phyloP scores from a whole-genome alignment of 2,113 vertebrate species.

The Aphelocoma coerulescens region DNA sequence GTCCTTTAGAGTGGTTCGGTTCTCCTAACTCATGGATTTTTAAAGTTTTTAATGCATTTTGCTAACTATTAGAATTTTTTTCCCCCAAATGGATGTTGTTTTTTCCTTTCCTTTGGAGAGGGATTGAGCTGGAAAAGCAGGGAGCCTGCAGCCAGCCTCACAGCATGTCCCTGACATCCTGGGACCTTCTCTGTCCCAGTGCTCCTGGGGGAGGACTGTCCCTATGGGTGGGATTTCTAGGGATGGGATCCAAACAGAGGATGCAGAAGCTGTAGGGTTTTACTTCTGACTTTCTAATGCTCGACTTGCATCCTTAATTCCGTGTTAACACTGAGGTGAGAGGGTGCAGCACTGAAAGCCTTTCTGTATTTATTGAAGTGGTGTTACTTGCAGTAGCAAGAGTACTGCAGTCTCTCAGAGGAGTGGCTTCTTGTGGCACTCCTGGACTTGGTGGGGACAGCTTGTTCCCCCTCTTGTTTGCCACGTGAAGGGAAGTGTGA shows the following conservation, averaged over 20 bases:
- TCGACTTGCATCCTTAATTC: rapidly evolving
- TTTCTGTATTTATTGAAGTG: not conserved
- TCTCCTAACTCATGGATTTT: not conserved
- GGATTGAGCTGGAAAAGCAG: not conserved
- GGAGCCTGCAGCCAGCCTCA: not conserved
- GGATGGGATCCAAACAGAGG: rapidly evolving
- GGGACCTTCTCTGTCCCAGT: rapidly evolving
- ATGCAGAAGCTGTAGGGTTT: not conserved
- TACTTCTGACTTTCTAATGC: not conserved
- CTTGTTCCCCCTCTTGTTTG: not conserved
- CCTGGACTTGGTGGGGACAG: rapidly evolving
- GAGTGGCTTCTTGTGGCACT: not conserved
- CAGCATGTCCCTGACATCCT: rapidly evolving
- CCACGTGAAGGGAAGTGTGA: not conserved
- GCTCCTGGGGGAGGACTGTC: not conserved
- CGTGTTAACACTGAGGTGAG: not conserved
- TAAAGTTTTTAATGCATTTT: not conserved
- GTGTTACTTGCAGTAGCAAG: not conserved
- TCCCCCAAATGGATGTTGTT: rapidly evolving
- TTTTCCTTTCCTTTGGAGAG: not conserved
- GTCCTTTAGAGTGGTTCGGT: not conserved
- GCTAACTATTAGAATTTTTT: rapidly evolving
- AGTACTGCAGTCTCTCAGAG: rapidly evolving
- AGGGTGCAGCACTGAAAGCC: not conserved
- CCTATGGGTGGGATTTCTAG: not conserved